phyloP scores from a whole-genome alignment of 2,797 vertebrate genomes.

The Enteromius trimaculatus region DNA sequence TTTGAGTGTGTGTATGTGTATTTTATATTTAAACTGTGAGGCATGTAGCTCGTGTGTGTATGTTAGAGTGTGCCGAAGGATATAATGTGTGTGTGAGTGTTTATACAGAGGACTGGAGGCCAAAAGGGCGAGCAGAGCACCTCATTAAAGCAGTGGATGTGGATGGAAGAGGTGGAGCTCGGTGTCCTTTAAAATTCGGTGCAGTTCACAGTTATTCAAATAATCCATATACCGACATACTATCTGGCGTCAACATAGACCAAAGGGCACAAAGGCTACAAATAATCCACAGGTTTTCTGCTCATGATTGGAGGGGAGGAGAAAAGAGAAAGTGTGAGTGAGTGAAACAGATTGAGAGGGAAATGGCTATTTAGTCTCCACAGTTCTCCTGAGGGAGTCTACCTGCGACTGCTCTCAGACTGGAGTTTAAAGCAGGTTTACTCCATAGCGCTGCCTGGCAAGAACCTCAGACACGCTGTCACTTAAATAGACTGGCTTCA shows the following conservation, averaged over 20 bases:
- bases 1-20: constrained; percentile 18
- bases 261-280: constrained; percentile 38
- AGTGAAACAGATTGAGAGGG: constrained; percentile 18
- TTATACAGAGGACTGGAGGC: constrained; percentile 70
- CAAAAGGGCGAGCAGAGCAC: constrained; percentile 74
- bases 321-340: constrained; percentile 7
- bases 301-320: constrained; percentile 1
- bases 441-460: constrained; percentile 1
- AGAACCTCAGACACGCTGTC: constrained; percentile 3
- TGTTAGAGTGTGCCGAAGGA: constrained; percentile 9
- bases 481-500: constrained; percentile 35
- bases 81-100: constrained; percentile 64
- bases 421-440: constrained; percentile 37
- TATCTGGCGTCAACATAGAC: constrained; percentile 42
- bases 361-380: constrained; percentile 31
- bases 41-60: constrained; percentile 34
- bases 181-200: constrained; percentile 10
- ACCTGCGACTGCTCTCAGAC: constrained; percentile 25
- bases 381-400: constrained; percentile 38
- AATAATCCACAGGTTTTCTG: constrained; percentile 35
- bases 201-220: constrained; percentile 29
- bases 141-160: constrained; percentile 72
- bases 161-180: constrained; percentile 44
- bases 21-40: constrained; percentile 4
- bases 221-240: constrained; percentile 40